Percentiles rank a stretch among this genome's conserved stretches.
These are phyloP conservation scores for Euleptes europaea DNA, from an alignment of 2,113 vertebrate genomes.

Conservation along the genomic window DNA sequence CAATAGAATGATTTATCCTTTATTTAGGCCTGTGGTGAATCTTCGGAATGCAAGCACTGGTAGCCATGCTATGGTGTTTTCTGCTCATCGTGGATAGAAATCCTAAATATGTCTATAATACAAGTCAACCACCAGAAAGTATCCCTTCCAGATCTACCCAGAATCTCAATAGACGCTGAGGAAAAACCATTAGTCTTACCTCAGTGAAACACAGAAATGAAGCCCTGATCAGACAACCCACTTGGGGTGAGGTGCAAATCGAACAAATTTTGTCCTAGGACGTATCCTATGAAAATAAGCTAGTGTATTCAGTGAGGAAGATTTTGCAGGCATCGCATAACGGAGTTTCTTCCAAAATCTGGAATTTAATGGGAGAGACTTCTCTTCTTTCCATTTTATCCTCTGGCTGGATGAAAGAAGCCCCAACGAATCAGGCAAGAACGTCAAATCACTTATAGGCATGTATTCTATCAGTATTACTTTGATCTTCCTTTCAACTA, in stretches of 20 bases:
- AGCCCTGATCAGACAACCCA: neutral
- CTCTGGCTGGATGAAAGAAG: constrained; percentile 77
- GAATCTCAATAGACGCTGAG: neutral
- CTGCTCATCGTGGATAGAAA: neutral
- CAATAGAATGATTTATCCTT: neutral
- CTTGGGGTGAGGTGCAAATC: neutral
- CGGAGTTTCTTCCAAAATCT: constrained; percentile 89
- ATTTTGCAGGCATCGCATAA: constrained; percentile 83
- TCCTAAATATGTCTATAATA: neutral
- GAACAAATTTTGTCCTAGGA: neutral
- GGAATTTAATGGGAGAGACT: constrained; percentile 74
- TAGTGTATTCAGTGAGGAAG: neutral
- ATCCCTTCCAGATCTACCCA: too few relatives aligned
- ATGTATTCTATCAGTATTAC: constrained; percentile 84
- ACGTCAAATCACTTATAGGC: constrained; percentile 42
- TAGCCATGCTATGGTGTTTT: neutral
- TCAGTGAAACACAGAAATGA: neutral
- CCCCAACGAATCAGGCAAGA: constrained; percentile 77
- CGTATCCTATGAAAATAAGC: neutral
- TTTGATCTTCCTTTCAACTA: constrained; percentile 86
- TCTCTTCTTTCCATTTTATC: constrained; percentile 81
- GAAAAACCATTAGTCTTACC: neutral
- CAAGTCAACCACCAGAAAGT: too few relatives aligned
- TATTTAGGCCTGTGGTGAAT: neutral
- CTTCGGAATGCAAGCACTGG: neutral